Evolutionary conservation across 1,140 invertebrate species (phyloP), one percentile per base, ranked within the genome.

Genomic region (Drosophila repleta): DNA sequence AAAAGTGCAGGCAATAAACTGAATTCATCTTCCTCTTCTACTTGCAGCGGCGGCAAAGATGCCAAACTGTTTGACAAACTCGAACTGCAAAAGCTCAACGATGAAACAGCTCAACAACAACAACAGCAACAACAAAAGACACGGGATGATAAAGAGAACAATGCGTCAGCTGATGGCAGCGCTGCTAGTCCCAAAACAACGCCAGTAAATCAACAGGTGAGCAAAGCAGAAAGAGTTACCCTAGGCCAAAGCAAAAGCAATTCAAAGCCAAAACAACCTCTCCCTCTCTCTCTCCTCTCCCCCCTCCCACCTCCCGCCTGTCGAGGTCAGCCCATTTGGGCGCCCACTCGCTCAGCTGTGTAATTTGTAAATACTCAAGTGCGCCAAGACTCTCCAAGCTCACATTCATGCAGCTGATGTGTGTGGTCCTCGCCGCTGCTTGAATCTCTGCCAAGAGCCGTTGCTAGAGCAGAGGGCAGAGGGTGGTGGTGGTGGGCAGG

Each of bases 11-110:
- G n/a, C n/a, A n/a, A n/a, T n/a, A n/a, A n/a, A n/a, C n/a, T n/a
- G 39, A n/a, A n/a, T 15, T 41, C n/a, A 41, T 41, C 24, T 32
- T n/a, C 7, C 17, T 55, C 32, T 26, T 35, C 5, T 53, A 15
- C 46, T 63, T 80, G 56, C 63, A 87, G 82, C 57, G 82, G 82
- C 60, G 82, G 82, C 83, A 87, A 87, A 72, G 82, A 87, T 78
- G 82, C 83, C 48, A 81, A 82, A 60, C 67, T 87, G 18, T 87
- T 87, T 67, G 83, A 87, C 6, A 87, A 79, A 55, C 46, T 51
- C 20, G 82, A 87, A 65, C 17, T 87, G 74, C 82, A 72, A 32
- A 82, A 87, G 57, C 75, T 88, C 24, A 87, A 69, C 35, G 73
- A 63, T 24, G 46, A 57, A 46, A 29, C 45, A 35, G 46, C 51